Evolutionary conservation across 2,888 invertebrate genomes (phyloP), one percentile per base, ranked within the genome.

Genomic region (Callinectes sapidus): DNA sequence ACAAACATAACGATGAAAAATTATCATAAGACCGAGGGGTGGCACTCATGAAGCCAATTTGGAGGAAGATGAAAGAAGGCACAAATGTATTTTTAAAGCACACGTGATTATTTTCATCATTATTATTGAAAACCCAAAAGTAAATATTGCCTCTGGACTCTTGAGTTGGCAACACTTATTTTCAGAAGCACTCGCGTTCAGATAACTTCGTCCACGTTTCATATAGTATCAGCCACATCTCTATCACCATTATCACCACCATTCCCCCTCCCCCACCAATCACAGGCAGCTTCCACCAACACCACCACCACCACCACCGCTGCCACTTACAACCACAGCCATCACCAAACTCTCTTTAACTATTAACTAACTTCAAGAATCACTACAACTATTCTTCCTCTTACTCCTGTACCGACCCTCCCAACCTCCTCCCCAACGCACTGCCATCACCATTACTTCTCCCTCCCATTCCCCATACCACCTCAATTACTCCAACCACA

Each of bases 141-240:
- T 23, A 71, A 71, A 71, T 35, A 81, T 32, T 35, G 16, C 23
- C 71, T 35, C 32, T 81, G 2, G 32, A 32, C 16, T 81, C 81
- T 81, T 81, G 23, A 28, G 35, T 35, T 81, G 81, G 81, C 81
- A 81, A 81, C 81, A 81, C 81, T 35, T 81, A 81, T 81, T 32
- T 10, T 81, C 81, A 35, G 81, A 35, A 35, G 81, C 81, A 81
- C 35, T 35, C 3, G 1, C 81, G 6, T 35, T 81, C 35, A 81
- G 0, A 28, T 13, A 14, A 81, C 28, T 81, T 81, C 81, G 81
- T 81, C 35, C 14, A 16, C 81, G 81, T 81, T 81, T 81, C 81
- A 35, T 81, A 81, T 14, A 81, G 28, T 10, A 32, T 81, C 81
- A 81, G 14, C 32, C 81, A 8, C 16, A 16, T 81, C 32, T 35